Conservation (phyloP, 1,140 invertebrate genomes). For the Leptinotarsa undecemlineata region DNA sequence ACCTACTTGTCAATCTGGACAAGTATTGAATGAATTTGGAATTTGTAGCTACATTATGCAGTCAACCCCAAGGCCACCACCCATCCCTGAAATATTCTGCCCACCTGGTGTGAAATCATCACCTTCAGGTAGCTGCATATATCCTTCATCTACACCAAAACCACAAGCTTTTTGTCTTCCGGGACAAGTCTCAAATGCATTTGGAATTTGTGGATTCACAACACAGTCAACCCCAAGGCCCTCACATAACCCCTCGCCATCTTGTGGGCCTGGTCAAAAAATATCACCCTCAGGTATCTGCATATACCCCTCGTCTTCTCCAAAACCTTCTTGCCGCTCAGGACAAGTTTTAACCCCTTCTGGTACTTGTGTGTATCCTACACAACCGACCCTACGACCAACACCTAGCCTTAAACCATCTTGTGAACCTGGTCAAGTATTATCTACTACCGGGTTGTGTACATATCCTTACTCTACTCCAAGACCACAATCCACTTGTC, state of each 20-base stretch:
- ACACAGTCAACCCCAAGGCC: too few relatives aligned
- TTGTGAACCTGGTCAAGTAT: constrained; percentile 10
- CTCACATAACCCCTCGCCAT: not conserved
- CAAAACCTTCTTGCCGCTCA: not conserved
- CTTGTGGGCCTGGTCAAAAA: not conserved
- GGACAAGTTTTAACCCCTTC: not conserved
- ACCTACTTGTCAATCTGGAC: too few relatives aligned
- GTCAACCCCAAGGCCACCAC: too few relatives aligned
- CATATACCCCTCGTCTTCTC: not conserved
- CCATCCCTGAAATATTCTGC: too few relatives aligned
- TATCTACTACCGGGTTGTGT: constrained; percentile 14
- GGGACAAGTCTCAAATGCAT: too few relatives aligned
- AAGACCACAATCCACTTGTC: constrained; percentile 17
- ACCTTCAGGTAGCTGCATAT: too few relatives aligned
- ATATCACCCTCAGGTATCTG: not conserved
- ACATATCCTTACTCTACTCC: not conserved
- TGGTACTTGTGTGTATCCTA: constrained; percentile 9
- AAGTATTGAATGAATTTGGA: too few relatives aligned
- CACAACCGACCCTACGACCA: not conserved
- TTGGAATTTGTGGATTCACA: too few relatives aligned
- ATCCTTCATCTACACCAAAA: too few relatives aligned
- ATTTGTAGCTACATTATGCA: too few relatives aligned
- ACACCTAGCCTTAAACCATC: constrained; percentile 11
- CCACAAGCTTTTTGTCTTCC: too few relatives aligned
- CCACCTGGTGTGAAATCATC: too few relatives aligned